A percentile compares a stretch with the other conserved stretches of the same genome.
These are phyloP conservation scores for Ceratina australensis DNA, from an alignment of 1,140 invertebrate species.

Conservation along the genomic window DNA sequence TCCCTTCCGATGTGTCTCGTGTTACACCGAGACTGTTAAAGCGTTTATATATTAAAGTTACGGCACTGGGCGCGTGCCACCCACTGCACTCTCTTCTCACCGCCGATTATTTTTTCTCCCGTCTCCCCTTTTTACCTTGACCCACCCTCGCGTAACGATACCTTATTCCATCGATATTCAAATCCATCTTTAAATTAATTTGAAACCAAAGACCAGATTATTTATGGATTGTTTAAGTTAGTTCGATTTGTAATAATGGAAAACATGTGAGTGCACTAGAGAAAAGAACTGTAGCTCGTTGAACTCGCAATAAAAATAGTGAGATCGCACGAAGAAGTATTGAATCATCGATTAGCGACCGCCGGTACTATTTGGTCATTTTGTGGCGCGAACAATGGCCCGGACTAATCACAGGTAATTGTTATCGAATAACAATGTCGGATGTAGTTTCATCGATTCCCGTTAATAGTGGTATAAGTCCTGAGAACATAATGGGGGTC, in stretches of 20 bases:
- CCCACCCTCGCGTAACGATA: not conserved
- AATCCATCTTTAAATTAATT: not conserved
- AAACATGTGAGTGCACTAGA: too few species aligned
- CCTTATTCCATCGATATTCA: not conserved
- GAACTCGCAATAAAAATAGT: too few species aligned
- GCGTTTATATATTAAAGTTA: constrained; percentile 77
- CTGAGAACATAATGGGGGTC: constrained; percentile 54
- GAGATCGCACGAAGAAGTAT: too few species aligned
- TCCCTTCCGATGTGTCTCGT: constrained; percentile 78
- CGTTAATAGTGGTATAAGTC: constrained; percentile 23
- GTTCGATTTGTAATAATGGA: too few species aligned
- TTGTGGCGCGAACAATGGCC: not conserved
- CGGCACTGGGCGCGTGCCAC: constrained; percentile 77
- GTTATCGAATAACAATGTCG: constrained; percentile 30
- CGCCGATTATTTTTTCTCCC: constrained; percentile 43
- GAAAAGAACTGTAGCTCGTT: too few species aligned
- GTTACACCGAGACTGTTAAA: constrained; percentile 74
- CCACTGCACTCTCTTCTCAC: constrained; percentile 64
- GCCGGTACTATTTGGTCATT: not conserved
- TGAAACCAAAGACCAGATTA: too few species aligned
- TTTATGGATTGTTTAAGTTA: too few species aligned
- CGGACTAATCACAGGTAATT: constrained; percentile 12
- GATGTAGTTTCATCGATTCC: constrained; percentile 22
- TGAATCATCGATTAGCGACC: not conserved
- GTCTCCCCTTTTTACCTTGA: constrained; percentile 30